Conservation (phyloP, 2,888 invertebrate species). For the Xanthia togata region DNA sequence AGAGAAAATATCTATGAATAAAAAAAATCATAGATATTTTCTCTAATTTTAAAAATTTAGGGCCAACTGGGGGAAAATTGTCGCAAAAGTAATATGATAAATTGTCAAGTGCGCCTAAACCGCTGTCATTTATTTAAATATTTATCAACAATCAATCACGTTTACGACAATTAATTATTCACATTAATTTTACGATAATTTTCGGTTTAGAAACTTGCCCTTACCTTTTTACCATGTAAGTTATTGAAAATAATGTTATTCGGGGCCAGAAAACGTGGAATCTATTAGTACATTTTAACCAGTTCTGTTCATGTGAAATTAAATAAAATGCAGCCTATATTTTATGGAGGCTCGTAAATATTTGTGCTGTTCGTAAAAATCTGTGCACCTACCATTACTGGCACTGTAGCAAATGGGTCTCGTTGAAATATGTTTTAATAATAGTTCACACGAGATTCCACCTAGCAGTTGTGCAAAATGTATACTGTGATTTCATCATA, state of each 20-base stretch:
- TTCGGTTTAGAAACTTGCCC: neutral
- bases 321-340: slow-evolving; percentile 50
- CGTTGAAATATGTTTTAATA: slow-evolving; percentile 37
- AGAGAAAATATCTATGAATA: too few relatives aligned
- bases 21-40: neutral
- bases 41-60: neutral
- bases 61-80: neutral
- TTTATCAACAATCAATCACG: neutral
- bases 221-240: neutral
- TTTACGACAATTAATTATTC: neutral
- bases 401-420: slow-evolving; percentile 44
- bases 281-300: neutral
- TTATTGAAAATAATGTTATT: neutral
- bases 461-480: neutral
- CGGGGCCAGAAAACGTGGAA: neutral
- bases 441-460: slow-evolving; percentile 21
- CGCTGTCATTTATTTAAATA: neutral
- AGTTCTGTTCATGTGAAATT: slow-evolving; percentile 25
- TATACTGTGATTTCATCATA: too few relatives aligned
- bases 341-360: slow-evolving; percentile 47
- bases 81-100: neutral
- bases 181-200: neutral
- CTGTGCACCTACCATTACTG: slow-evolving; percentile 44
- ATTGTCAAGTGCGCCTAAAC: neutral
- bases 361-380: slow-evolving; percentile 45